phyloP scores from a whole-genome alignment of 2,113 vertebrate species.

The Carlito syrichta region DNA sequence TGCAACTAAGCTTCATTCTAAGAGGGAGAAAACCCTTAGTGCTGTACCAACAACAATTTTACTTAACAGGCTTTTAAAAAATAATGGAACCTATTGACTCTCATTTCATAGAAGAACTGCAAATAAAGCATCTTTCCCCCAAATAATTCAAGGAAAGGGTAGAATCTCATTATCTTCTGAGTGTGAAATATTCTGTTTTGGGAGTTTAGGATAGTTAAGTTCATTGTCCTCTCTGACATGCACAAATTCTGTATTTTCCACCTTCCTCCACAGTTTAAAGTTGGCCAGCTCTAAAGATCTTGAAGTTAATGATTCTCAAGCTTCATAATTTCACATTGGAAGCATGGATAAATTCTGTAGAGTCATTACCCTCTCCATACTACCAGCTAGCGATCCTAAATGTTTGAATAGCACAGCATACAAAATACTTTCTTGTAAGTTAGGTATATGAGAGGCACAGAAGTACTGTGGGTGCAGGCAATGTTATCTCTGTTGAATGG shows the following conservation, averaged over 20 bases:
- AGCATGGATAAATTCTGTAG: neutral
- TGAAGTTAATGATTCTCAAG: neutral
- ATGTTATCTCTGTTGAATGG: neutral
- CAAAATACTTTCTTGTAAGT: neutral
- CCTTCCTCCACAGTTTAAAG: neutral
- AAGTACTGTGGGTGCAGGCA: neutral
- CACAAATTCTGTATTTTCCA: neutral
- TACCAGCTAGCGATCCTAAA: neutral
- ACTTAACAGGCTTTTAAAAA: neutral
- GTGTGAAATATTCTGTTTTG: neutral
- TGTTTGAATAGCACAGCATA: neutral
- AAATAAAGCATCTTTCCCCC: neutral
- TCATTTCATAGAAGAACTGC: neutral
- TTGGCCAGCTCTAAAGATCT: neutral
- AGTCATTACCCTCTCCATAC: neutral
- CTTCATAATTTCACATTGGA: neutral
- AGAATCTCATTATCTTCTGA: neutral
- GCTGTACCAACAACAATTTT: neutral
- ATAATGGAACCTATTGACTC: neutral
- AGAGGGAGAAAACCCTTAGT: neutral
- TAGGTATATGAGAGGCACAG: neutral
- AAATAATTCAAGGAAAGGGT: constrained; percentile 16
- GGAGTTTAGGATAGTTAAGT: neutral
- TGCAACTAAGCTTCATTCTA: neutral
- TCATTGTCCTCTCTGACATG: neutral